Evolutionary conservation across 1,140 invertebrate species (phyloP).

Genomic region (Saccostrea glomerata): DNA sequence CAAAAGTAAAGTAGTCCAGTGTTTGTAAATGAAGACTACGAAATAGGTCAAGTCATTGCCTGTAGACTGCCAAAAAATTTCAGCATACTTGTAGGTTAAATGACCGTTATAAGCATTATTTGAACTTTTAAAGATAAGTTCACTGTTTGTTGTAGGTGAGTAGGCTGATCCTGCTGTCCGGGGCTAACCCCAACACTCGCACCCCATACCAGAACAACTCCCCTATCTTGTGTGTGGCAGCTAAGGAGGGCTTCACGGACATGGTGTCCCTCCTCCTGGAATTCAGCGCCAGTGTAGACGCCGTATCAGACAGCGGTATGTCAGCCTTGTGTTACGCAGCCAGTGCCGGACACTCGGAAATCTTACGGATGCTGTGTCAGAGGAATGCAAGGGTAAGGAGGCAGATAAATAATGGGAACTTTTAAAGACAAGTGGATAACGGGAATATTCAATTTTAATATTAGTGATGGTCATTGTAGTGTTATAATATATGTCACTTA

Average conservation of each 20-base stretch:
- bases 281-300: constrained; percentile 74
- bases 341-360: constrained; percentile 88
- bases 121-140: background rate
- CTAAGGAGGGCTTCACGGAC: constrained; percentile 89
- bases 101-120: no score
- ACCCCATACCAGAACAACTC: constrained; percentile 91
- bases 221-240: constrained; percentile 92
- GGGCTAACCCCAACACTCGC: constrained; percentile 88
- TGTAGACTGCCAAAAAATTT: no score
- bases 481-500: no score
- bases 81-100: no score
- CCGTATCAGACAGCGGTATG: constrained; percentile 71
- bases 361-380: constrained; percentile 87
- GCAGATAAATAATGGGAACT: no score
- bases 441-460: no score
- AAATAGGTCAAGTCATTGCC: no score
- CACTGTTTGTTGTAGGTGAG: constrained; percentile 84
- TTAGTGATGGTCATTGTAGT: no score
- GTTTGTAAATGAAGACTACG: no score
- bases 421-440: no score
- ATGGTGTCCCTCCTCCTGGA: constrained; percentile 75
- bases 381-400: constrained; percentile 84
- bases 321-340: constrained; percentile 78
- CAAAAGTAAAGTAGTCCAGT: no score
- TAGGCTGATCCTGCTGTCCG: constrained; percentile 91